Evolutionary conservation across 1,140 invertebrate species (phyloP), one percentile per base, ranked within the genome.

Genomic region (Anagrus nilaparvatae): DNA sequence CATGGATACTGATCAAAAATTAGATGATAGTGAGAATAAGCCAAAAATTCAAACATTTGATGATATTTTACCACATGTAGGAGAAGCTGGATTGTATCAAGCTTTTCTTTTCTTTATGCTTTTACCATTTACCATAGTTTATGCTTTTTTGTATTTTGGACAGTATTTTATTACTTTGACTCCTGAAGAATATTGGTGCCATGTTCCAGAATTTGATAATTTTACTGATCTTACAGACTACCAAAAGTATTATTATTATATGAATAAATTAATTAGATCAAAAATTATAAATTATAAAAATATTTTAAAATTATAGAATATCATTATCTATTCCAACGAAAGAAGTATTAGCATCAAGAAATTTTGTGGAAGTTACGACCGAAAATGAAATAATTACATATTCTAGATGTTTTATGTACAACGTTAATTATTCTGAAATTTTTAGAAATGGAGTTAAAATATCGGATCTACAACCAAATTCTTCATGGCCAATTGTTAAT

Each of bases 41-140:
- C 43, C 49, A 6, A 63, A 60, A 41, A 65, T 71, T 37, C 67
- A 81, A 35, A 85, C 88, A 51, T 85, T 94, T 49, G 88, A 94
- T 59, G 85, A 88, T 52, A 67, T 93, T 19, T 63, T 93, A 33
- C 81, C 83, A 1, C 69, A 88, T 53, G 75, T 94, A 19, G 91
- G 91, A 0, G 86, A 87, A 52, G 92, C 92, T 55, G 87, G 88
- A 27, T 69, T 74, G 38, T 94, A 91, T 66, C 91, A 95, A 58
- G 81, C 84, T 55, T 67, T 88, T n/a, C 66, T 93, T 2, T 93
- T 91, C 59, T 58, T 88, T 7, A 63, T 90, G 47, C 79, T 93
- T 66, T 80, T 87, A 43, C 86, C 86, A 0, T 89, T 88, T 58
- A 76, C 82, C 10, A 84, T 86, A 60, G 87, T 84, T 59, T 83